These are phyloP conservation scores for Dryas iulia DNA, from an alignment of 1,140 invertebrate genomes.

Conservation along the genomic window DNA sequence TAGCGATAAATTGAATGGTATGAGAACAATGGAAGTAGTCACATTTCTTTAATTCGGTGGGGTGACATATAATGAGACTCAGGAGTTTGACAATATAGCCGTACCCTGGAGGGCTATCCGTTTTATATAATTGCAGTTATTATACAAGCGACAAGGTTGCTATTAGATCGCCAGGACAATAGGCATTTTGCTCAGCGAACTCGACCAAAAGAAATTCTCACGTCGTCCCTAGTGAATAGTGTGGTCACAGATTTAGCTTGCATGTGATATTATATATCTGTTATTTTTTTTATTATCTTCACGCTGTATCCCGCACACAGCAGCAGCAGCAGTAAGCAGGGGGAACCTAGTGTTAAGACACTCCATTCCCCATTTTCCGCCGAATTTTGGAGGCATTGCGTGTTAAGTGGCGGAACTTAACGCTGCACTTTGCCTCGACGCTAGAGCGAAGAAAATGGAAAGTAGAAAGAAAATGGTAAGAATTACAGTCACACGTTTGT, in stretches of 20 bases:
- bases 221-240: constrained; percentile 5
- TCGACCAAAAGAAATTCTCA: background rate
- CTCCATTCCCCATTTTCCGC: too few species aligned
- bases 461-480: too few species aligned
- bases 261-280: too few species aligned
- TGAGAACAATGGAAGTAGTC: constrained; percentile 13
- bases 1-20: background rate
- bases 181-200: constrained; percentile 40
- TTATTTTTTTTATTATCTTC: background rate
- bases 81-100: constrained; percentile 40
- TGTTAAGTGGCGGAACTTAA: too few species aligned
- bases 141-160: constrained; percentile 36
- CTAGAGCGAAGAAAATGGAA: too few species aligned
- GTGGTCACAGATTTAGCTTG: too few species aligned
- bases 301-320: too few species aligned
- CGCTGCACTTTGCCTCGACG: too few species aligned
- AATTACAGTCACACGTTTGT: too few species aligned
- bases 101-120: constrained; percentile 36
- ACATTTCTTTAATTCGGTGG: constrained; percentile 31
- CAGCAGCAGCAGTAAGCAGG: too few species aligned
- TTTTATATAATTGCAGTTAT: constrained; percentile 61
- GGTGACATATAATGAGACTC: constrained; percentile 42
- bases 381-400: too few species aligned
- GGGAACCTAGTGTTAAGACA: too few species aligned
- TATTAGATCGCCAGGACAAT: constrained; percentile 38